Evolutionary conservation across 2,797 vertebrate species (phyloP), one percentile per base, ranked within the genome.

Genomic region (Notoglanidium macrostoma): DNA sequence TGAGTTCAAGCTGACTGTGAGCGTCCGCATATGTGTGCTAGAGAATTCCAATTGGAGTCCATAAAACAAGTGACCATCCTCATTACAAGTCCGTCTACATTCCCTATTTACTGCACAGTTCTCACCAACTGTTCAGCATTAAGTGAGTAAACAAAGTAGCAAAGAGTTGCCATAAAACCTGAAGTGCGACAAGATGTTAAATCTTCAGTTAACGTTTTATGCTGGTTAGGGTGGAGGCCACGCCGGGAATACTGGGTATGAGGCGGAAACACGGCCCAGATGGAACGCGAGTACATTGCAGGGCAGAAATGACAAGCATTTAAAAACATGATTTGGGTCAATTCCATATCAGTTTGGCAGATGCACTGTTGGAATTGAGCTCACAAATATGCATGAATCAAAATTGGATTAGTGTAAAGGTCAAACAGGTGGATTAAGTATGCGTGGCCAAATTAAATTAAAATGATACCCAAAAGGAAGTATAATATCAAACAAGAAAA

Each of bases 151-250:
- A 81, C 80, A 67, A 67, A 68, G 5, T 40, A 73, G 65, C 70
- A 65, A 85, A 19, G 61, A n/a, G 57, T 79, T 80, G 78, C 79
- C 35, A 57, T 87, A 54, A 86, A 89, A 83, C 70, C 12, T 79
- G 59, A 80, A 68, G 63, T 51, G 40, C 19, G 9, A 86, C 70
- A 87, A 77, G 76, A 86, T 85, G 80, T 40, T 54, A 68, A 26
- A 17, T 7, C 19, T 74, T 61, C 54, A 29, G 21, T 77, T 63
- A 57, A 55, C 26, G 2, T 44, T 70, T 68, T 49, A 67, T 26
- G 8, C 44, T 68, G 17, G 46, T 83, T 51, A 26, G 44, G 9
- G 8, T 54, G 17, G 61, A 83, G 46, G 81, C 63, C 26, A 51
- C 26, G 1, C 4, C 9, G 21, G 44, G 80, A 68, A 46, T 63